Evolutionary conservation across 2,888 invertebrate genomes (phyloP), one percentile per base, ranked within the genome.

Genomic region (Amaurobius ferox): DNA sequence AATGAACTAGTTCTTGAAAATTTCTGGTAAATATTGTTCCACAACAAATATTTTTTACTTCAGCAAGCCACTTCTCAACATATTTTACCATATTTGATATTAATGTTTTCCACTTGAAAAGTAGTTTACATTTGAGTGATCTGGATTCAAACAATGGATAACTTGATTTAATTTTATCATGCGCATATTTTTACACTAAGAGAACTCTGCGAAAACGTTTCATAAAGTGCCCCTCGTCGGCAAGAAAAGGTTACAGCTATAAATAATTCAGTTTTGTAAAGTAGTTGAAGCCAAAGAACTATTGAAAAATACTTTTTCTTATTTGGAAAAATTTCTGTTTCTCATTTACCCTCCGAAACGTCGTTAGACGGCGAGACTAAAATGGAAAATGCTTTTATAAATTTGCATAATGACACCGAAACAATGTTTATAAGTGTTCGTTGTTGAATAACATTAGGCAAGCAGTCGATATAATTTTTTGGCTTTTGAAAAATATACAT

Each of bases 81-180:
- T 2, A 2, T 16, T 44, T 2, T 7, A 2, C 2, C n/a, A 44
- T 13, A 16, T 16, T 16, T 7, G 16, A 16, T 13, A 35, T 44
- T 44, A 2, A 44, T 16, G 44, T 2, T 5, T 44, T 16, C 35
- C 35, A 35, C 9, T 35, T 35, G 9, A 16, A 44, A 16, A 16
- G 16, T 16, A 13, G 44, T 16, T 16, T 16, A 13, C 9, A 2
- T 44, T 44, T 44, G 11, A 44, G 16, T 44, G n/a, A 44, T 44
- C 44, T 7, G 44, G 16, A 44, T 44, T 44, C n/a, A 44, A 44
- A 44, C 16, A 16, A 13, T 44, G 11, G 44, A 44, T 44, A 44
- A 44, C 44, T 11, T 44, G 44, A 44, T 44, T 44, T 44, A 44
- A 44, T 44, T 44, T 44, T 44, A 44, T 44, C 9, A 44, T 44